A percentile compares a stretch with the other conserved stretches of the same genome.
Evolutionary conservation across 2,888 invertebrate species (phyloP).

Genomic region (Chrysolina oricalcia): DNA sequence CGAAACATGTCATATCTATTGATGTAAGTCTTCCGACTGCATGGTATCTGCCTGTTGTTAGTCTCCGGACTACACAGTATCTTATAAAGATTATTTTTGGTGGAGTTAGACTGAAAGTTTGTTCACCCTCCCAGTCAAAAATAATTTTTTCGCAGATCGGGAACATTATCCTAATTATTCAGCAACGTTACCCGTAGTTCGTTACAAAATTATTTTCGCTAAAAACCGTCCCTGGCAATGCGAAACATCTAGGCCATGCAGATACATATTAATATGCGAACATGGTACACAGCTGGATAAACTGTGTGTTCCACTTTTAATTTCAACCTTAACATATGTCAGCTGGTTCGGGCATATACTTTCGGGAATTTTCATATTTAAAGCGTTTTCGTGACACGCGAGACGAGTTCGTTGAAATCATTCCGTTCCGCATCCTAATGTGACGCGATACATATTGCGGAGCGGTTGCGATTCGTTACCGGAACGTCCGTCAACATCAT

Average conservation of each 20-base stretch:
- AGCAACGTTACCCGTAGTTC: no score
- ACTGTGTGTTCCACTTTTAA: constrained; percentile 58
- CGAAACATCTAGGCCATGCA: constrained; percentile 52
- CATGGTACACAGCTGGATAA: constrained; percentile 57
- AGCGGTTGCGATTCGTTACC: constrained; percentile 25
- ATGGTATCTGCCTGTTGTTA: no score
- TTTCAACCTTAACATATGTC: constrained; percentile 60
- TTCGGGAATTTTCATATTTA: constrained; percentile 49
- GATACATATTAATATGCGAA: constrained; percentile 62
- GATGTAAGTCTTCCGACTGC: no score
- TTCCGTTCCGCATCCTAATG: constrained; percentile 37
- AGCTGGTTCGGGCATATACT: constrained; percentile 57
- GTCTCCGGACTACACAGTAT: no score
- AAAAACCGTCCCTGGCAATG: constrained; percentile 10
- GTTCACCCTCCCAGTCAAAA: no score
- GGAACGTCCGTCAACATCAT: constrained; percentile 31
- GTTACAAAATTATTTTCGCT: no score
- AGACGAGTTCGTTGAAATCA: constrained; percentile 38
- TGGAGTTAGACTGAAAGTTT: no score
- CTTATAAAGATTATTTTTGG: no score
- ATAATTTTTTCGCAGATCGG: no score
- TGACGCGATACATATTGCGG: constrained; percentile 24
- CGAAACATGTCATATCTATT: no score
- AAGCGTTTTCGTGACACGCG: constrained; percentile 41
- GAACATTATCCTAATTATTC: no score